Base-by-base conservation (phyloP, 2,888 invertebrate species). In the Matsumyia berberina region DNA sequence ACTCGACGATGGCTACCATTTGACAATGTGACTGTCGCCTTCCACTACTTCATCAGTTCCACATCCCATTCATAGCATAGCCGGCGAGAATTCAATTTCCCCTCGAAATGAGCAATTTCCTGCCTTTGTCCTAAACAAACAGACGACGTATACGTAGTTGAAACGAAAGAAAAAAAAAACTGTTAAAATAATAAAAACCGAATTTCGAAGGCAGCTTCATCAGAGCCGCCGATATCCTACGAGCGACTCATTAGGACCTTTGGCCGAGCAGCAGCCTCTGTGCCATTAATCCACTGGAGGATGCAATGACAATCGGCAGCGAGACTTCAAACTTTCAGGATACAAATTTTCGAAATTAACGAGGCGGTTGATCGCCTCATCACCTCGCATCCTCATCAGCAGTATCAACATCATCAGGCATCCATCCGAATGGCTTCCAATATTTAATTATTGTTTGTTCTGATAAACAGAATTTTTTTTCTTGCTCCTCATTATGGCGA, bases 41-140 rank as follows among this genome's bases (percentile, higher is more conserved):
- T 85, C 46, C 64, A 49, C n/a, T n/a, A n/a, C 51, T 70, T 44
- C 82, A 55, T 60, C 57, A 70, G 33, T 69, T 69, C 60, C 78
- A 55, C 57, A 33, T 37, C 58, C 57, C 72, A 72, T 73, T 49
- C 60, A 55, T 58, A 55, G 44, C 57, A 53, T 66, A 53, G 67
- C 8, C 66, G 62, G 31, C 69, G 39, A 85, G 80, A 80, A 70
- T 66, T 76, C 80, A 80, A 85, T 85, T 85, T 80, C 85, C 85
- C 85, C 74, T 85, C 70, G 85, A 85, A 85, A 80, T 70, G 74
- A 85, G 80, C 80, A 85, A 85, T 85, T 85, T 85, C 85, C 85
- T 85, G 80, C 46, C 80, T 58, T 70, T 66, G 85, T 85, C 85
- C 85, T 85, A 85, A 85, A 76, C 58, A 85, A 85, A 85, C 85